Evolutionary conservation across 2,888 invertebrate species (phyloP).

Genomic region (Cecidostiba fungosa): DNA sequence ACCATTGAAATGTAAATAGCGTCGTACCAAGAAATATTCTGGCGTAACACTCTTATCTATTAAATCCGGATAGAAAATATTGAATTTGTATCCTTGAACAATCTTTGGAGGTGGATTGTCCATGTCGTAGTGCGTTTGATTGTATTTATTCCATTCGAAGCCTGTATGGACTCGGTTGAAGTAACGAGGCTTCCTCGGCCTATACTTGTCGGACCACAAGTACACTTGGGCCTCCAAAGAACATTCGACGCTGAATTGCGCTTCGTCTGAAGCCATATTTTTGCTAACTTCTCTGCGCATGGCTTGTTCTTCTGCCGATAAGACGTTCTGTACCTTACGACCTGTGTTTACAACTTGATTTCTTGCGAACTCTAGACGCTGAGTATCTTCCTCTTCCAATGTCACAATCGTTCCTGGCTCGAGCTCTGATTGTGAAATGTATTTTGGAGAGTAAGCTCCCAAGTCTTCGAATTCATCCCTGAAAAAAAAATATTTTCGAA

Average conservation of each 20-base stretch:
- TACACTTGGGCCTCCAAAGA: conserved; percentile 92
- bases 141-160: conserved; percentile 99
- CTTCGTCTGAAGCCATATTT: conserved; percentile 93
- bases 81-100: conserved; percentile 99
- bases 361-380: conserved; percentile 88
- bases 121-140: conserved; percentile 99
- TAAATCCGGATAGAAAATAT: conserved; percentile 99
- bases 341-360: conserved; percentile 85
- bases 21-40: conserved; percentile 91
- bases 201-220: conserved; percentile 98
- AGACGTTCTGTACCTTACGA: conserved; percentile 82
- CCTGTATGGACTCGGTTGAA: conserved; percentile 98
- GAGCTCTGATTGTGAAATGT: conserved; percentile 84
- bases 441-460: conserved; percentile 93
- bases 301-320: conserved; percentile 83
- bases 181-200: conserved; percentile 98
- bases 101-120: conserved; percentile 99
- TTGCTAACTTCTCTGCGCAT: conserved; percentile 91
- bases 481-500: neutral
- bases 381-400: conserved; percentile 88
- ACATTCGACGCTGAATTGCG: conserved; percentile 94
- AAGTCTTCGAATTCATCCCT: conserved; percentile 75
- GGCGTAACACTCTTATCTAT: conserved; percentile 97
- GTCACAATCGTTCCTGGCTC: conserved; percentile 90
- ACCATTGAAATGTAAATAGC: neutral